Evolutionary conservation across 2,888 invertebrate genomes (phyloP).

Genomic region (Phorcus lineatus): DNA sequence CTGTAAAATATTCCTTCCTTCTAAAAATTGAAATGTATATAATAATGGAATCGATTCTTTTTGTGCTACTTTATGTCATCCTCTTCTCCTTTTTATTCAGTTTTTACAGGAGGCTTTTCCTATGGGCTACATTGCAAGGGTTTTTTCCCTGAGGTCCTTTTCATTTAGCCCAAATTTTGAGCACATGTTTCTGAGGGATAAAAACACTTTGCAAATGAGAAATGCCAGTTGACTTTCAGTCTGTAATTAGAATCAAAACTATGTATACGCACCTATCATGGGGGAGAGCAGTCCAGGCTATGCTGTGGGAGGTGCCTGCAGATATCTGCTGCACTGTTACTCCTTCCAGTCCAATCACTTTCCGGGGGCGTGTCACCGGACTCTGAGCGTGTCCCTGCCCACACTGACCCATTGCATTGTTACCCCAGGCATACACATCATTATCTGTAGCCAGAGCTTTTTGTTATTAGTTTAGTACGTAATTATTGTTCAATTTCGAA

Average conservation of each 20-base stretch:
- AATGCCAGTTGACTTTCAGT: background rate
- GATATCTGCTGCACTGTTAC: slow-evolving; percentile 80
- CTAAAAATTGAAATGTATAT: too few relatives aligned
- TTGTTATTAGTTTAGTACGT: too few relatives aligned
- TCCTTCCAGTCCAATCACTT: slow-evolving; percentile 79
- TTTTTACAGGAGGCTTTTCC: too few relatives aligned
- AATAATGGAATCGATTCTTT: too few relatives aligned
- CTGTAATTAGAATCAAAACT: background rate
- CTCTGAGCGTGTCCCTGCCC: slow-evolving; percentile 81
- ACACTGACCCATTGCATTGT: slow-evolving; percentile 82
- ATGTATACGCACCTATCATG: slow-evolving; percentile 68
- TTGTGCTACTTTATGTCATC: too few relatives aligned
- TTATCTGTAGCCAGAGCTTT: slow-evolving; percentile 59
- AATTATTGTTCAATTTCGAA: too few relatives aligned
- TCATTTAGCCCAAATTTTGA: too few relatives aligned
- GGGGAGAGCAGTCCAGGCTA: slow-evolving; percentile 79
- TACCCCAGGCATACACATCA: slow-evolving; percentile 80
- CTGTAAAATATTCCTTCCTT: too few relatives aligned
- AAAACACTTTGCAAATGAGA: background rate
- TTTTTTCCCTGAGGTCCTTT: too few relatives aligned
- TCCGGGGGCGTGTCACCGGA: slow-evolving; percentile 79
- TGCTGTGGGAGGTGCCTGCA: slow-evolving; percentile 81
- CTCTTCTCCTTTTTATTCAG: too few relatives aligned
- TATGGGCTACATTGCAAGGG: too few relatives aligned
- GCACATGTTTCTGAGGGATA: too few relatives aligned